These are phyloP conservation scores for Diprion similis DNA, from an alignment of 1,140 invertebrate genomes.

Conservation along the genomic window DNA sequence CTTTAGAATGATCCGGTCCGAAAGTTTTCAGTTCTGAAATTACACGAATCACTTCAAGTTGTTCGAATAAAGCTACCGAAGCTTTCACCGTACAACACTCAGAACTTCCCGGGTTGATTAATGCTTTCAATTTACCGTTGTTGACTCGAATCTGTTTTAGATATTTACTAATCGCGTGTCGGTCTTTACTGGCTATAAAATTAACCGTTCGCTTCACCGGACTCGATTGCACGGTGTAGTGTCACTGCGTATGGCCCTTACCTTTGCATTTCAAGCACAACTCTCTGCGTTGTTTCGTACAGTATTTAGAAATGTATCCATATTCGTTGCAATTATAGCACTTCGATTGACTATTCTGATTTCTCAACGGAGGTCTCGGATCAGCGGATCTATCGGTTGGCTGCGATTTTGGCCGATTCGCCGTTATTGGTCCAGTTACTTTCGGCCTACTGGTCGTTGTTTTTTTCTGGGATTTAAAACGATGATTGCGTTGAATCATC, in stretches of 20 bases:
- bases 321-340: background rate
- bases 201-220: constrained; percentile 4
- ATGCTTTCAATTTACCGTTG: constrained; percentile 13
- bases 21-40: constrained; percentile 15
- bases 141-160: constrained; percentile 14
- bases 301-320: background rate
- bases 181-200: background rate
- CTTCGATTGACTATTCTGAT: background rate
- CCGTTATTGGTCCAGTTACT: background rate
- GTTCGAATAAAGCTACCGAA: background rate
- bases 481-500: background rate
- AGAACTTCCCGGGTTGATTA: constrained; percentile 20
- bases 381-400: background rate
- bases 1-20: constrained; percentile 8
- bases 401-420: background rate
- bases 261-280: constrained; percentile 13
- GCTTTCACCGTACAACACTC: constrained; percentile 20
- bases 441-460: background rate
- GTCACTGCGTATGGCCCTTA: constrained; percentile 17
- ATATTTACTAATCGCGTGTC: constrained; percentile 3
- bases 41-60: constrained; percentile 7
- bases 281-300: constrained; percentile 9
- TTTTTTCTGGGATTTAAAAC: background rate
- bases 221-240: constrained; percentile 2
- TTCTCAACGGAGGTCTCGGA: background rate